Evolutionary conservation across 2,797 vertebrate species (phyloP).

Genomic region (Spinus pinus): DNA sequence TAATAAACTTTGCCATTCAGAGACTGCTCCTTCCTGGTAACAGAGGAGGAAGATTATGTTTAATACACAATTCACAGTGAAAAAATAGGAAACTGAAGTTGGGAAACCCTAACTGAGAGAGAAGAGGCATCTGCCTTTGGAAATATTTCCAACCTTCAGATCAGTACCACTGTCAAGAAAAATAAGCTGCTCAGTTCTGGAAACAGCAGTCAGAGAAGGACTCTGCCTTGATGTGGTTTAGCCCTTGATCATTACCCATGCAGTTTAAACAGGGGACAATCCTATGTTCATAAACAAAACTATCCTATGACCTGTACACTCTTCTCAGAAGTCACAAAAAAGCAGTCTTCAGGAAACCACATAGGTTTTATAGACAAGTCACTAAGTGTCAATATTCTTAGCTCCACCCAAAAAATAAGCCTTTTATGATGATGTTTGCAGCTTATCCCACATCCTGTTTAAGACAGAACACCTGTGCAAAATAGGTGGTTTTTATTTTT

Average conservation of each 20-base stretch:
- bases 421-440: neutral
- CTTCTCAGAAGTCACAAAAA: slow-evolving; percentile 24
- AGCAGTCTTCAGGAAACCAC: slow-evolving; percentile 45
- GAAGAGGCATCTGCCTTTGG: neutral
- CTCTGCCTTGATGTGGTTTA: neutral
- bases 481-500: slow-evolving; percentile 18
- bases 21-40: neutral
- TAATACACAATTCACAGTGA: neutral
- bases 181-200: neutral
- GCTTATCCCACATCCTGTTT: slow-evolving; percentile 59
- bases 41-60: neutral
- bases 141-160: neutral
- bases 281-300: neutral
- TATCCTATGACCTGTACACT: neutral
- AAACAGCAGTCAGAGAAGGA: neutral
- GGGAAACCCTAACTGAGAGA: neutral
- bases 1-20: neutral
- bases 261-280: neutral
- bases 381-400: neutral
- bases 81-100: neutral
- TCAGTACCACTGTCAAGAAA: neutral
- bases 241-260: neutral
- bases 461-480: neutral
- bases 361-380: neutral
- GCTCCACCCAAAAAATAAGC: neutral